Base-by-base conservation (phyloP, 1,140 invertebrate species). In the Drosophila kepulauana region DNA sequence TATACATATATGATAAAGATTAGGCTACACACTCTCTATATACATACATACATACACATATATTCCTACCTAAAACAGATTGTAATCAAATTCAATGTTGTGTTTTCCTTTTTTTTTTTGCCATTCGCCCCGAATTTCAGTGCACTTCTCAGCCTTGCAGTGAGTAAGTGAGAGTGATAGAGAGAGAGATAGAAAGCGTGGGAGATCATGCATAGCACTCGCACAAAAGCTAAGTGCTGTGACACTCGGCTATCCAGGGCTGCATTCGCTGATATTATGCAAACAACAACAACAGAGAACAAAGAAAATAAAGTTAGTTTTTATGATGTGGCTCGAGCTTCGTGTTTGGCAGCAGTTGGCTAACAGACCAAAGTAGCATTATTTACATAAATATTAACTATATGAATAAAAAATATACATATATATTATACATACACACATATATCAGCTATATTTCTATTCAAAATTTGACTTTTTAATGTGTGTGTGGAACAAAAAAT, bases 331-430 rank as follows among this genome's bases (percentile, higher is more conserved):
- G 48, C 59, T 71, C 67, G 67, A 71, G 67, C 59, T 71, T 75
- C 56, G 30, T 30, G 65, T 69, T 68, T 69, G 57, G 30, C 64
- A 67, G 56, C 56, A 48, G 58, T 69, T 75, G 16, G 66, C 57
- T 48, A 63, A 70, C 73, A 75, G 73, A 75, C 73, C 73, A 75
- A 75, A 75, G 52, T 75, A 75, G 54, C 67, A 70, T 75, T 71
- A 75, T 52, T 20, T 52, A 43, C 33, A 52, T 41, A 64, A 10
- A 52, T 45, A 65, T 57, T 48, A 54, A 46, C 43, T 41, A 58
- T 54, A 68, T 38, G 13, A 7, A 48, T 20, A 46, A 0, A 11
- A 38, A 38, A 62, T 16, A 61, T 25, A 72, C 16, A 46, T 25
- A 71, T 20, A 54, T 25, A 63, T 13, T 48, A 35, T 48, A 48